phyloP scores from a whole-genome alignment of 2,797 vertebrate genomes.

The Thunnus albacares region DNA sequence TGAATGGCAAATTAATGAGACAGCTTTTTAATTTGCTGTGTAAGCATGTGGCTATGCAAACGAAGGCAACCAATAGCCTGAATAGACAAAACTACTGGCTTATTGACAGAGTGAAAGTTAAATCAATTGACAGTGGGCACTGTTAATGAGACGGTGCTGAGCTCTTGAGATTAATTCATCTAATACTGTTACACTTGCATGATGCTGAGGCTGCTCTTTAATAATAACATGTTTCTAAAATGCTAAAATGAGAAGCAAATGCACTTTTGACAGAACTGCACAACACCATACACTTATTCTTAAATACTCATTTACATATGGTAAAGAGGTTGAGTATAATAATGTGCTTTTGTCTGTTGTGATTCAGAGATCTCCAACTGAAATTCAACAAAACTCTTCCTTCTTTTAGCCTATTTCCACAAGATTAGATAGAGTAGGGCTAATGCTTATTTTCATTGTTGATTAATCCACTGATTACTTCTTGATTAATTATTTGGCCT shows the following conservation, averaged over 20 bases:
- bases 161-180: constrained; percentile 70
- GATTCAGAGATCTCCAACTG: background rate
- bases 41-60: constrained; percentile 71
- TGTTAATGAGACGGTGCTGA: constrained; percentile 67
- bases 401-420: background rate
- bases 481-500: background rate
- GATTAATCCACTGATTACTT: background rate
- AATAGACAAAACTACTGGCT: constrained; percentile 74
- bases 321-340: background rate
- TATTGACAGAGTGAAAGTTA: constrained; percentile 76
- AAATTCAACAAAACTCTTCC: background rate
- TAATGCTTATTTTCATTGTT: background rate
- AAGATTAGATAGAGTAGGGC: background rate
- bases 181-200: constrained; percentile 46
- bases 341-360: background rate
- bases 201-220: constrained; percentile 65
- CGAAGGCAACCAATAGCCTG: constrained; percentile 69
- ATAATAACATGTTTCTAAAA: constrained; percentile 28
- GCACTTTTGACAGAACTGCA: constrained; percentile 1
- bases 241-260: constrained; percentile 26
- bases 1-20: constrained; percentile 70
- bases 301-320: background rate
- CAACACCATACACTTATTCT: background rate
- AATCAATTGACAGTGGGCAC: constrained; percentile 77
- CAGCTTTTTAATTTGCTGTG: constrained; percentile 64